Base-by-base conservation (phyloP, 2,888 invertebrate genomes). In the Agrochola macilenta region DNA sequence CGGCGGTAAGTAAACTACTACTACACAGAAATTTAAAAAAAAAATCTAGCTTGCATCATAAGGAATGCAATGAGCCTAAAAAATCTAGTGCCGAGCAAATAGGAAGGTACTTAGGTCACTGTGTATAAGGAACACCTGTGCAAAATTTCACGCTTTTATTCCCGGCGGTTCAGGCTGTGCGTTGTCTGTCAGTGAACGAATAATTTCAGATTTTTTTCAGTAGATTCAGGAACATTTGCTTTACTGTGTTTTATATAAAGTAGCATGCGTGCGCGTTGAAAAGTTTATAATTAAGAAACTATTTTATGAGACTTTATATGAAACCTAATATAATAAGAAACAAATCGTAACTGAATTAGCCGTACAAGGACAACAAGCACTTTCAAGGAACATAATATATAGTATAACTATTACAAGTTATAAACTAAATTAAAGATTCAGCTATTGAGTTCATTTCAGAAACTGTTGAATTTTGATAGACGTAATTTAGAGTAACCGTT, bases 391-490 rank as follows among this genome's bases (percentile, higher is more conserved):
- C 7, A 30, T 43, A 20, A 49, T 43, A 43, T 11, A 58, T 39
- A 26, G 5, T 17, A 43, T 39, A 64, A 58, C 49, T 52, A 23
- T 17, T 23, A 35, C 69, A 61, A 78, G 17, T 61, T 26, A 63
- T 49, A 46, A n/a, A 63, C 11, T 39, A 63, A 49, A 54, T 63
- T 26, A 46, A 54, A 35, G 46, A 39, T 17, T 49, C 23, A 35
- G 35, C 9, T 3, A 72, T 58, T 72, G n/a, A 54, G n/a, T 52
- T 54, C 9, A 69, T 54, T 46, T 78, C 35, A 54, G 39, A 30
- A 77, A 66, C 49, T n/a, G 30, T 66, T 58, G 26, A 43, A 20
- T 77, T 76, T 57, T 17, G 4, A 17, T 5, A 58, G 17, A n/a
- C 7, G 49, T 68, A 52, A 52, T 66, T 58, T 77, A 58, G 5